Evolutionary conservation across 2,888 invertebrate genomes (phyloP), one percentile per base, ranked within the genome.

Genomic region (Hyppa rectilinea): DNA sequence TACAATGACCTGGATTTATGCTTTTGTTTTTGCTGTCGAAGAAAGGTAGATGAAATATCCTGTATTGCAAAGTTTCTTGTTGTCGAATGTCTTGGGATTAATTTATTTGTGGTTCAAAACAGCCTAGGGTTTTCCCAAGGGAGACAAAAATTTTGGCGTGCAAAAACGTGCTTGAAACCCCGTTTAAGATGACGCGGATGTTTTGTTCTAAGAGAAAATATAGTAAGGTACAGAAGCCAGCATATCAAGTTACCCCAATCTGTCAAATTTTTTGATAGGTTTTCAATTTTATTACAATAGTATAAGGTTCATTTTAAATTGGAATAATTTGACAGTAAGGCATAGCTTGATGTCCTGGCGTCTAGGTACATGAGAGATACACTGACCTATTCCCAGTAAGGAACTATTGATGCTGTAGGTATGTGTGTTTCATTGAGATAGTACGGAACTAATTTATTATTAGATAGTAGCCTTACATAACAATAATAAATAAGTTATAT

Each of bases 311-410:
- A n/a, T n/a, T n/a, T n/a, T n/a, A n/a, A n/a, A n/a, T n/a, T n/a
- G n/a, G n/a, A n/a, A n/a, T n/a, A n/a, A n/a, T n/a, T n/a, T n/a
- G n/a, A n/a, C n/a, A n/a, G n/a, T n/a, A n/a, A n/a, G n/a, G n/a
- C n/a, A n/a, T n/a, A n/a, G n/a, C n/a, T n/a, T n/a, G n/a, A n/a
- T n/a, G n/a, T n/a, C n/a, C n/a, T n/a, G n/a, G n/a, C n/a, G n/a
- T n/a, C n/a, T n/a, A 50, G 0, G 14, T 9, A 34, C 20, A 5
- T 4, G 6, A 5, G 14, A 63, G 52, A 53, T 75, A 81, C 43
- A 62, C 56, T 81, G 78, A 81, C 81, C 78, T 80, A 78, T 61
- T 75, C 17, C 23, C 69, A 69, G 47, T 14, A 26, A 49, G 38
- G 34, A 53, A 52, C 40, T n/a, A 0, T 38, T 71, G n/a, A 52